These are phyloP conservation scores for Formicarius rufipectus DNA, from an alignment of 2,113 vertebrate species.

Conservation along the genomic window DNA sequence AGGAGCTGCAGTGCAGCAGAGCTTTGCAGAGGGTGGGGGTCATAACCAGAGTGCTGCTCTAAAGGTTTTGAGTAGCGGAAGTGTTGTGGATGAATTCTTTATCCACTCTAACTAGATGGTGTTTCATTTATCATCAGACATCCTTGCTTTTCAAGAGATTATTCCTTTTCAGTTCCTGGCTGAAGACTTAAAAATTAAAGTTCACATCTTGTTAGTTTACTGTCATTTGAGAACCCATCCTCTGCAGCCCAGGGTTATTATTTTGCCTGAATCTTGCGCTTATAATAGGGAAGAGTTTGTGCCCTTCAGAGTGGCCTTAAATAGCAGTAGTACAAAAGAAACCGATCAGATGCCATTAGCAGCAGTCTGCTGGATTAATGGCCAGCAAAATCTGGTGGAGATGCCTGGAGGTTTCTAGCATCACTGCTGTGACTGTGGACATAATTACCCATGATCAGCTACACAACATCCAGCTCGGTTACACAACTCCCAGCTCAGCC, in stretches of 20 bases:
- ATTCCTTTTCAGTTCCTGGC: not conserved
- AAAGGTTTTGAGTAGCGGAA: not conserved
- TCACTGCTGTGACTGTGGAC: not conserved
- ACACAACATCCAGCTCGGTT: not conserved
- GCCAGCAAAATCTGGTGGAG: not conserved
- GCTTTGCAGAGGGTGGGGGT: not conserved
- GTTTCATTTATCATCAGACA: not conserved
- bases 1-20: not conserved
- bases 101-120: not conserved
- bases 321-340: not conserved
- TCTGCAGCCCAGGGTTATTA: not conserved
- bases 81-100: not conserved
- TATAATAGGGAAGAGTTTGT: not conserved
- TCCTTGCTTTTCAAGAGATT: not conserved
- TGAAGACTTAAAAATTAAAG: not conserved
- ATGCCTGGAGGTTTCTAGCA: not conserved
- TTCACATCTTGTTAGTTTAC: not conserved
- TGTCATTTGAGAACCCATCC: not conserved
- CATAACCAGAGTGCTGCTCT: not conserved
- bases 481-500: not conserved
- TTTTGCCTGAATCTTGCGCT: not conserved
- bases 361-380: conserved; percentile 25
- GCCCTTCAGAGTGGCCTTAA: conserved; percentile 18
- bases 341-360: conserved; percentile 2
- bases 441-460: not conserved